Evolutionary conservation across 2,113 vertebrate species (phyloP).

Genomic region (Dipodomys merriami): DNA sequence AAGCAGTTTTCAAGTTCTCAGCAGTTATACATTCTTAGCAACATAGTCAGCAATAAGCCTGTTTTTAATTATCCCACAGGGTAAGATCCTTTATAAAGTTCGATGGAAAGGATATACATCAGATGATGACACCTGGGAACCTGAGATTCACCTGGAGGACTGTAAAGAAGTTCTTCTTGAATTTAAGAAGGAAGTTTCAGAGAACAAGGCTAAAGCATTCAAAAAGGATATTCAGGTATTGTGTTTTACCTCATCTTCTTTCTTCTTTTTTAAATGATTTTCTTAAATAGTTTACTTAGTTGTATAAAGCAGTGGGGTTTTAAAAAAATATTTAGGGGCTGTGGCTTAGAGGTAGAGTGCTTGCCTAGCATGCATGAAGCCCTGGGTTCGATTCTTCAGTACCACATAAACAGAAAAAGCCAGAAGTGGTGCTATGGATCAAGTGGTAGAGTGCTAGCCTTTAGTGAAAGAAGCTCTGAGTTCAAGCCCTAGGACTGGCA

Average conservation of each 20-base stretch:
- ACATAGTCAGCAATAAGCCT: slow-evolving; percentile 32
- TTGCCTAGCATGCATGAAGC: no score
- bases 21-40: slow-evolving; percentile 15
- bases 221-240: slow-evolving; percentile 90
- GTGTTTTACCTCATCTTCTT: slow-evolving; percentile 15
- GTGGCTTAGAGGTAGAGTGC: no score
- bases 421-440: no score
- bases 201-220: slow-evolving; percentile 87
- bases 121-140: slow-evolving; percentile 99
- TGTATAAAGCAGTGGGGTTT: no score
- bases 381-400: no score
- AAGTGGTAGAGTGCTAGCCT: no score
- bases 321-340: no score
- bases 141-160: slow-evolving; percentile 95
- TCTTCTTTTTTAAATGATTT: background rate
- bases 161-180: slow-evolving; percentile 96
- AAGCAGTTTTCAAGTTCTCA: slow-evolving; percentile 24
- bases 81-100: slow-evolving; percentile 94
- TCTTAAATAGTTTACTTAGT: background rate
- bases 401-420: no score
- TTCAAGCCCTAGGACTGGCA: no score
- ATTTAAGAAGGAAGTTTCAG: slow-evolving; percentile 90
- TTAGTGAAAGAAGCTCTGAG: no score
- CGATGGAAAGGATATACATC: slow-evolving; percentile 98
- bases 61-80: slow-evolving; percentile 84